Base-by-base conservation (phyloP, 2,888 invertebrate genomes). In the Sarcophaga caerulescens region DNA sequence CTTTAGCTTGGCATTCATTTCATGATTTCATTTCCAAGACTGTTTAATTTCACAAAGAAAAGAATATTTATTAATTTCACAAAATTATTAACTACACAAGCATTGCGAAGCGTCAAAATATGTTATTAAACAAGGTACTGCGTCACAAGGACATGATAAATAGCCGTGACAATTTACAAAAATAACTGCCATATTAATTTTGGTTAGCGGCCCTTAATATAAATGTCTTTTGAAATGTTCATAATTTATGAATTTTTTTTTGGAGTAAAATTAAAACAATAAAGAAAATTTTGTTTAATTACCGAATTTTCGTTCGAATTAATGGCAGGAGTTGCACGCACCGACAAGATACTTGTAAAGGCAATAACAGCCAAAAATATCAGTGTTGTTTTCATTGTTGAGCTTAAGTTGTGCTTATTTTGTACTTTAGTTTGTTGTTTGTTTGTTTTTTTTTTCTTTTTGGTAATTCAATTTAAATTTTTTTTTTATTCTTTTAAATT, bases 251-350 rank as follows among this genome's bases (percentile, higher is more conserved):
- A 59, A 47, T 62, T 35, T 77, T 62, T 65, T 59, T 74, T 76
- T 0, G 17, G 8, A 35, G 35, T 8, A 8, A 35, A 47, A 12
- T 59, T 74, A 70, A 17, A 68, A 70, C 19, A 35, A 45, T 8
- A 78, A 69, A 75, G 45, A 17, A 19, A 12, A 19, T 57, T n/a
- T 8, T 71, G 63, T 68, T 60, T 88, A 85, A 89, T 92, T 92
- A 92, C 92, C 92, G 91, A 87, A 87, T 92, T 91, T 73, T 91
- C 91, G 85, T 88, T 91, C 78, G 91, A 90, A 81, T 90, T 90
- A 47, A 91, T 90, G 44, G 91, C 90, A 80, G 92, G 91, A 85
- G 90, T 91, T 73, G 91, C 92, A 11, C 87, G 88, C 66, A 89
- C 90, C 23, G 89, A 88, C 21, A 91, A 78, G 45, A 90, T 69